These are phyloP conservation scores for Opisthocomus hoazin DNA, from an alignment of 2,113 vertebrate species.

Conservation along the genomic window DNA sequence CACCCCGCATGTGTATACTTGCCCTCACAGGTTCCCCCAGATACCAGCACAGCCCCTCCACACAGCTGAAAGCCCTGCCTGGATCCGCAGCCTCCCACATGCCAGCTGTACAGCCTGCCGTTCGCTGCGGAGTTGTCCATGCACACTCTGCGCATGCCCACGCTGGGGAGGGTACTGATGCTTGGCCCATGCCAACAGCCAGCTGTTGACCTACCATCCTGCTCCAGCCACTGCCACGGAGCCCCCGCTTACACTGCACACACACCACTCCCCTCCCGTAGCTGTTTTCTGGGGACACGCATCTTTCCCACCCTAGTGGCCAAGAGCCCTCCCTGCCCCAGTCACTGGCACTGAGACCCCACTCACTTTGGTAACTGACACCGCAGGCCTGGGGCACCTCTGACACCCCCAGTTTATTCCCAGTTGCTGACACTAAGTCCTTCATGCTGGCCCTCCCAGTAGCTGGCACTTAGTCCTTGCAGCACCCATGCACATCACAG, in stretches of 20 bases:
- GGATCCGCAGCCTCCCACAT: not conserved
- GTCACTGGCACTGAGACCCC: not conserved
- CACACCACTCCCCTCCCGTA: not conserved
- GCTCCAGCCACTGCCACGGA: not conserved
- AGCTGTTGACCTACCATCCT: not conserved
- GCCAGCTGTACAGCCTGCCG: not conserved
- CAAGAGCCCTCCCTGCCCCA: not conserved
- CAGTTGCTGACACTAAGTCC: not conserved
- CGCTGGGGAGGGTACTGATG: not conserved
- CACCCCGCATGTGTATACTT: too few species aligned
- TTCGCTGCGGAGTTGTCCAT: not conserved
- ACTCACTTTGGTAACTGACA: not conserved
- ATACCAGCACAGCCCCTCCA: not conserved
- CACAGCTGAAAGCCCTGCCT: not conserved
- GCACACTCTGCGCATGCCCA: accelerated
- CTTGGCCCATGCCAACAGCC: not conserved
- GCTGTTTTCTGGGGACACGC: not conserved
- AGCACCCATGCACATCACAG: accelerated
- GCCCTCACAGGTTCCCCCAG: not conserved
- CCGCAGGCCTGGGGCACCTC: not conserved
- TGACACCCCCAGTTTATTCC: not conserved
- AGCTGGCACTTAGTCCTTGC: not conserved
- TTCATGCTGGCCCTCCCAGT: accelerated
- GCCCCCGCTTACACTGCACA: not conserved
- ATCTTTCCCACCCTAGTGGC: not conserved